A percentile compares a stretch with the other conserved stretches of the same genome.
phyloP scores from a whole-genome alignment of 2,797 vertebrate genomes.

The Platyrinchus mystaceus region DNA sequence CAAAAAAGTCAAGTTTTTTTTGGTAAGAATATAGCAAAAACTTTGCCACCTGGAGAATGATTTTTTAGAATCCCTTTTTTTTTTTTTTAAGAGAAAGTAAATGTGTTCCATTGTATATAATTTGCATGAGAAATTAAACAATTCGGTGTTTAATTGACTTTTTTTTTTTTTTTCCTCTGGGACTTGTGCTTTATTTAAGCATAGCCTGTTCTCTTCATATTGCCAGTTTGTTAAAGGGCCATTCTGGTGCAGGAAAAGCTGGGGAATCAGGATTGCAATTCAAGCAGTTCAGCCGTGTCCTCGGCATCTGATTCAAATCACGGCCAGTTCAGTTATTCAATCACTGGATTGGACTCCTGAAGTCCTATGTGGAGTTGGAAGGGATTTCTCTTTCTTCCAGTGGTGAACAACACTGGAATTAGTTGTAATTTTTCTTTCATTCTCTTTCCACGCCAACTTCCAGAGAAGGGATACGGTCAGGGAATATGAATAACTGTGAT shows the following conservation, averaged over 20 bases:
- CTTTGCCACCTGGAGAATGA: background rate
- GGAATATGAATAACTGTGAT: background rate
- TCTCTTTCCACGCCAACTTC: background rate
- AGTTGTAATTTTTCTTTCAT: background rate
- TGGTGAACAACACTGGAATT: background rate
- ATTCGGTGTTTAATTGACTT: background rate
- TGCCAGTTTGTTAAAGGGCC: background rate
- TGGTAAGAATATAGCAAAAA: constrained; percentile 27
- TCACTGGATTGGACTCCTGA: background rate
- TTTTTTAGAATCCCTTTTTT: background rate
- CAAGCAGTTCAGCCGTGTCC: accelerated
- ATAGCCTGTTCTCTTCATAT: background rate
- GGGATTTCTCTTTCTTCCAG: background rate
- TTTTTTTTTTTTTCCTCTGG: background rate
- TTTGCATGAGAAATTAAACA: constrained; percentile 14
- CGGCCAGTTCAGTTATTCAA: background rate
- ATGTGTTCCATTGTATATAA: constrained; percentile 2
- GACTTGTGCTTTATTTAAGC: constrained; percentile 26
- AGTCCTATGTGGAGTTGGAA: background rate
- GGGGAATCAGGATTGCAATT: background rate
- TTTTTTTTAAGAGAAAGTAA: constrained; percentile 26
- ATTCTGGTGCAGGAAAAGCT: background rate
- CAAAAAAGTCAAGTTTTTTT: constrained; percentile 18
- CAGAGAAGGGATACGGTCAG: background rate
- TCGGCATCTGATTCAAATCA: background rate